phyloP scores from a whole-genome alignment of 2,113 vertebrate species.

The Carlito syrichta region DNA sequence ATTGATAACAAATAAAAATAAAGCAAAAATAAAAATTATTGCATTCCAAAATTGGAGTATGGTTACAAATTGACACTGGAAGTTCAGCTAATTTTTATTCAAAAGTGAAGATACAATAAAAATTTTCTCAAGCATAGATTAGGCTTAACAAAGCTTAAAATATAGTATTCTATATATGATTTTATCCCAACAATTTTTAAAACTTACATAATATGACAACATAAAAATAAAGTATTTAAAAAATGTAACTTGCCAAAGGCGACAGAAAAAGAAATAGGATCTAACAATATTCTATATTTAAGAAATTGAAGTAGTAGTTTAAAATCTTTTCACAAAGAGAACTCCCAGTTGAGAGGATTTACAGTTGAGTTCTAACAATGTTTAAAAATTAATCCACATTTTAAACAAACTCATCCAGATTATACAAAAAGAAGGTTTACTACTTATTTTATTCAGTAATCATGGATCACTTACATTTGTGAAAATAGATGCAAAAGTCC shows the following conservation, averaged over 20 bases:
- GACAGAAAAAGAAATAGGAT: not conserved
- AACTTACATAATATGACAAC: not conserved
- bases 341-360: not conserved
- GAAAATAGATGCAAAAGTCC: not conserved
- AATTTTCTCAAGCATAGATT: not conserved
- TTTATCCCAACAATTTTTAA: not conserved
- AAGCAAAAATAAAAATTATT: not conserved
- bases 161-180: not conserved
- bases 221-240: not conserved
- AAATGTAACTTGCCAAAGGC: not conserved
- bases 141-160: not conserved
- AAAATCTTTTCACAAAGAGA: not conserved
- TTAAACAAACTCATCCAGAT: not conserved
- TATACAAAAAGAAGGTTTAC: not conserved
- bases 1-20: not conserved
- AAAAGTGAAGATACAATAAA: not conserved
- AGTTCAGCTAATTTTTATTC: not conserved
- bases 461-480: not conserved
- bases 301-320: not conserved
- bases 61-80: not conserved
- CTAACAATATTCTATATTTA: not conserved
- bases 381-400: not conserved
- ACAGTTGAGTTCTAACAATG: not conserved
- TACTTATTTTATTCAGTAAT: not conserved
- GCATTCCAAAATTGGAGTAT: not conserved